phyloP scores from a whole-genome alignment of 2,113 vertebrate genomes.

The Columba janthina region DNA sequence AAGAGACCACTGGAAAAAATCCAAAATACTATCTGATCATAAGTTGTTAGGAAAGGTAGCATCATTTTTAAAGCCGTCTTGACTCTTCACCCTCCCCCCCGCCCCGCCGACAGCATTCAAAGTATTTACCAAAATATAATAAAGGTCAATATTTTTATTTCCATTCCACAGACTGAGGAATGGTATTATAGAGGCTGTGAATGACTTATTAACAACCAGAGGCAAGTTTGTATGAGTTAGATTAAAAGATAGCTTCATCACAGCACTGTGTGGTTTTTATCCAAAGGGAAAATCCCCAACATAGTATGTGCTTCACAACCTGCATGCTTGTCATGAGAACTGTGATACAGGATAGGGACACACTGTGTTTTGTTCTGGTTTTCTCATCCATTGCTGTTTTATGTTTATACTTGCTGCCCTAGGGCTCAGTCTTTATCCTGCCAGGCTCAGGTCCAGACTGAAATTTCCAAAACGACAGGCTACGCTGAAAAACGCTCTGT shows the following conservation, averaged over 20 bases:
- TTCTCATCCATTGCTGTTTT: neutral
- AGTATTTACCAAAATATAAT: neutral
- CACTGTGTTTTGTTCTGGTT: accelerated
- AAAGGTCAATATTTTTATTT: neutral
- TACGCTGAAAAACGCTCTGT: accelerated
- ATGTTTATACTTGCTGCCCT: neutral
- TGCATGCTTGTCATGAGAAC: accelerated
- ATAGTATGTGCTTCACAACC: neutral
- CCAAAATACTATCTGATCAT: neutral
- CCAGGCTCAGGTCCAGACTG: neutral
- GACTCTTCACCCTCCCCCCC: too few species aligned
- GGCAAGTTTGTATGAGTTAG: too few species aligned
- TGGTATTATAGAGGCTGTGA: accelerated
- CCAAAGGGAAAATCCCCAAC: neutral
- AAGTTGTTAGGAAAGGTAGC: neutral
- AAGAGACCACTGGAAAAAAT: neutral
- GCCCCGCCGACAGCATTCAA: accelerated
- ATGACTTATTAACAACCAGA: neutral
- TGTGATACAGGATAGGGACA: accelerated
- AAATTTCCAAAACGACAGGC: too few species aligned
- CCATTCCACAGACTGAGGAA: neutral
- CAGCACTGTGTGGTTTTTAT: too few species aligned
- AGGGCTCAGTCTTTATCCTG: neutral
- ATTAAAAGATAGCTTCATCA: too few species aligned
- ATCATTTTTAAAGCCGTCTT: neutral